These are phyloP conservation scores for Antheraea pernyi DNA, from an alignment of 1,140 invertebrate species.

Conservation along the genomic window DNA sequence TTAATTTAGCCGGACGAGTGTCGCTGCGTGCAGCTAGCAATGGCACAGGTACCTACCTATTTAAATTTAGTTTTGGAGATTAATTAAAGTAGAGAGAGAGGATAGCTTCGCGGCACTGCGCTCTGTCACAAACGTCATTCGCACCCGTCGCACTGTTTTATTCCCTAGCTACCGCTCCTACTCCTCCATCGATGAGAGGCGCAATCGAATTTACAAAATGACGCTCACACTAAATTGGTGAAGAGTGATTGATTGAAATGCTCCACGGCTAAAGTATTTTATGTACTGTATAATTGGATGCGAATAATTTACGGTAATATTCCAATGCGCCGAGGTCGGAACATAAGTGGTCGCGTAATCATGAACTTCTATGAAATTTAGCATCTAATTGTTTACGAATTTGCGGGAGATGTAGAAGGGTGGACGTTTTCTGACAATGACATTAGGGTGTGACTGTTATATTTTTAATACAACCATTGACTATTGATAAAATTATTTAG, in stretches of 20 bases:
- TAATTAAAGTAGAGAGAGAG: constrained; percentile 55
- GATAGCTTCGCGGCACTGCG: constrained; percentile 34
- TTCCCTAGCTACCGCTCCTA: constrained; percentile 49
- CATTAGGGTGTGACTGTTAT: background rate
- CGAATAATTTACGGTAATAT: constrained; percentile 55
- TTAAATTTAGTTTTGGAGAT: constrained; percentile 70
- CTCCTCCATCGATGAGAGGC: constrained; percentile 53
- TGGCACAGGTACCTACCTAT: constrained; percentile 48
- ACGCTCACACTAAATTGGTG: constrained; percentile 73
- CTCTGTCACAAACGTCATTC: constrained; percentile 62
- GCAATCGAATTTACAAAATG: constrained; percentile 75
- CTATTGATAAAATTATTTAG: too few relatives aligned
- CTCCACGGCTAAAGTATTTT: constrained; percentile 61
- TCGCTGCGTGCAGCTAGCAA: constrained; percentile 35
- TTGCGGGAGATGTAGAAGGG: background rate
- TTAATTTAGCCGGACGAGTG: constrained; percentile 48
- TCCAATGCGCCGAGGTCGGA: constrained; percentile 22
- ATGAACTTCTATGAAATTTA: constrained; percentile 19
- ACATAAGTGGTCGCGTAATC: constrained; percentile 21
- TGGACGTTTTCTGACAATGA: background rate
- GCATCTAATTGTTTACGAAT: constrained; percentile 15
- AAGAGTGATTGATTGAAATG: constrained; percentile 75
- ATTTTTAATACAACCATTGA: background rate
- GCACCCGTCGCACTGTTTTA: constrained; percentile 67
- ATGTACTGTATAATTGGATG: constrained; percentile 65